Conservation (phyloP, 2,113 vertebrate species). For the Trachemys scripta region DNA sequence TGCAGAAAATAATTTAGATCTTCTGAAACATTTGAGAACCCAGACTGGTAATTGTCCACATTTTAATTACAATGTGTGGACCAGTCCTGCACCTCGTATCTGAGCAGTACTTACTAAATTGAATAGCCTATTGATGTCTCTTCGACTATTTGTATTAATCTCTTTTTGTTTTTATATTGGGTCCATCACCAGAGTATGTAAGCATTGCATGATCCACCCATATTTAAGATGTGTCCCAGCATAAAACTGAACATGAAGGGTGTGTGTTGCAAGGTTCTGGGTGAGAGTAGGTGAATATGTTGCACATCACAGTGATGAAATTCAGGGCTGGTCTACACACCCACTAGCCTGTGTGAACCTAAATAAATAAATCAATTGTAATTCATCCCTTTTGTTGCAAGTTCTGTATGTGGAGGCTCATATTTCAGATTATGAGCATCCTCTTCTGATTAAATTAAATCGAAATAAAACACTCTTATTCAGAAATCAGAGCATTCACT, state of each 20-base stretch:
- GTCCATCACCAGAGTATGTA: rapidly evolving
- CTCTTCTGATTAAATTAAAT: not conserved
- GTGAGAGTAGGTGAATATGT: not conserved
- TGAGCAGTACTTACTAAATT: not conserved
- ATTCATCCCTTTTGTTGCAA: not conserved
- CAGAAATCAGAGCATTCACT: not conserved
- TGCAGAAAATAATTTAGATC: slow-evolving; percentile 34
- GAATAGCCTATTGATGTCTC: slow-evolving; percentile 24
- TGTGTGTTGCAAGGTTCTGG: not conserved
- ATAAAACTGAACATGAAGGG: not conserved
- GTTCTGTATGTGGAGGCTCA: not conserved
- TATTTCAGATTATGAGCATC: not conserved
- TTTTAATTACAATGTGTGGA: slow-evolving; percentile 19
- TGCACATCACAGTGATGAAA: not conserved
- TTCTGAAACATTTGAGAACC: slow-evolving; percentile 52
- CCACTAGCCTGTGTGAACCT: rapidly evolving
- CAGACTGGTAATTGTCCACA: not conserved
- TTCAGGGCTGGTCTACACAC: rapidly evolving
- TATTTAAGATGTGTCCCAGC: not conserved
- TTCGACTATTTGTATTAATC: not conserved
- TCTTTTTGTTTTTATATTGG: not conserved
- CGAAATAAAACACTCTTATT: not conserved
- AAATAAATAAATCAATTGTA: rapidly evolving
- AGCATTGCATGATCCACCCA: rapidly evolving
- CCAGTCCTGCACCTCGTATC: not conserved